A percentile compares a stretch with the other conserved stretches of the same genome.
These are phyloP conservation scores for Gasterosteus aculeatus DNA, from an alignment of 2,113 vertebrate genomes.

Conservation along the genomic window DNA sequence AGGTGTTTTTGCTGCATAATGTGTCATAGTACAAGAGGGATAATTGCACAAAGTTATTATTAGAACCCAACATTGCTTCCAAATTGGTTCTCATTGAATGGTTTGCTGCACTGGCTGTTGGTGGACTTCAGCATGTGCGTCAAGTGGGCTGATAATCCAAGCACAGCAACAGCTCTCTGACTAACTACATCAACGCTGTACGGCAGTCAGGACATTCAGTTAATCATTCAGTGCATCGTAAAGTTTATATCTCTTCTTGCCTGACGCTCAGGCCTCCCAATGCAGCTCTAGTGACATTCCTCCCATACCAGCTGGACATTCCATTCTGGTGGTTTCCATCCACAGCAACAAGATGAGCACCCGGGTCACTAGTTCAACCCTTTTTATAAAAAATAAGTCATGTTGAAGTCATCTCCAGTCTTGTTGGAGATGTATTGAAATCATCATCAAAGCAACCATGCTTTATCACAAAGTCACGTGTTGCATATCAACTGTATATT, in stretches of 20 bases:
- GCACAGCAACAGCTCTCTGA: neutral
- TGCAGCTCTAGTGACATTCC: conserved; percentile 57
- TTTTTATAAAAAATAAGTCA: neutral
- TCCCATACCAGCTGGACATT: conserved; percentile 67
- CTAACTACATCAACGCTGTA: neutral
- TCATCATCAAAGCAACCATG: neutral
- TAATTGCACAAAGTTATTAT: neutral
- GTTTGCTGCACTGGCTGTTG: neutral
- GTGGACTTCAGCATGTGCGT: neutral
- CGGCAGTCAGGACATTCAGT: conserved; percentile 13
- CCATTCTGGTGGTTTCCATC: conserved; percentile 45
- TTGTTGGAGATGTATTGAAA: neutral
- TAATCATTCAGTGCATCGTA: conserved; percentile 24
- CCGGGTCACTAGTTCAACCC: conserved; percentile 17
- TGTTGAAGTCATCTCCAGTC: conserved; percentile 6
- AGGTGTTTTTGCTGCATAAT: neutral
- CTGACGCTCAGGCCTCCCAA: conserved; percentile 25
- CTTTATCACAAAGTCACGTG: conserved; percentile 7
- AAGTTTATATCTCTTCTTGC: conserved; percentile 40
- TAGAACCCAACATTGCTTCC: neutral
- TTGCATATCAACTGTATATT: neutral
- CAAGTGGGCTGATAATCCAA: neutral
- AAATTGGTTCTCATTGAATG: neutral
- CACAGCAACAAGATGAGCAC: conserved; percentile 38
- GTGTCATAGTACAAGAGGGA: neutral